Conservation (phyloP, 2,888 invertebrate species). For the Yponomeuta sedellus region DNA sequence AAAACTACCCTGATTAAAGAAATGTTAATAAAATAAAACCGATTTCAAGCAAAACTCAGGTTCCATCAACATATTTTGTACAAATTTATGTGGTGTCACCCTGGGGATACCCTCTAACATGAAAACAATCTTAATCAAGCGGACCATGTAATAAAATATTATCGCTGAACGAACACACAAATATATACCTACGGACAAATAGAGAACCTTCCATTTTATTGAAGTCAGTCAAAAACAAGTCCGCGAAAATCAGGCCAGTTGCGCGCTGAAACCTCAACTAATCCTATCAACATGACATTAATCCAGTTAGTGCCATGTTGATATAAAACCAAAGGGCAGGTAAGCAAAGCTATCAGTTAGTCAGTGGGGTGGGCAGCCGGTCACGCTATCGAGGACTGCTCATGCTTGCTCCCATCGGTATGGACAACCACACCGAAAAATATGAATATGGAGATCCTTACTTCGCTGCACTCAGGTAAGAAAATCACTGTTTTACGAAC, state of each 20-base stretch:
- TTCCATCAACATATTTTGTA: no score
- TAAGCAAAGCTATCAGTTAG: slow-evolving; percentile 54
- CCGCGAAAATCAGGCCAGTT: slow-evolving; percentile 50
- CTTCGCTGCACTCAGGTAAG: slow-evolving; percentile 61
- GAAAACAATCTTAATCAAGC: no score
- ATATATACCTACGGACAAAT: no score
- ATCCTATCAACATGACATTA: slow-evolving; percentile 57
- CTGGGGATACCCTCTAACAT: no score
- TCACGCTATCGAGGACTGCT: slow-evolving; percentile 70
- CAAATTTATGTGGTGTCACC: no score
- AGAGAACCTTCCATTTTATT: no score
- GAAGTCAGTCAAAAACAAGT: slow-evolving; percentile 25
- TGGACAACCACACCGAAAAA: slow-evolving; percentile 56
- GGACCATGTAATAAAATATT: no score
- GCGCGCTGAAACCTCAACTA: slow-evolving; percentile 46
- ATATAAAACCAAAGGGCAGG: slow-evolving; percentile 43
- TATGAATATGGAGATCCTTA: slow-evolving; percentile 55
- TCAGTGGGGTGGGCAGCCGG: slow-evolving; percentile 53
- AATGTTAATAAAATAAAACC: no score
- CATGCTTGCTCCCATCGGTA: slow-evolving; percentile 35
- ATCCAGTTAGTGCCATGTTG: slow-evolving; percentile 56
- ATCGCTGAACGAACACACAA: no score
- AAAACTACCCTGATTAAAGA: slow-evolving; percentile 19
- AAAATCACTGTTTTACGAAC: slow-evolving; percentile 19
- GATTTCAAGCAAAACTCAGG: no score